Percentiles rank a stretch among this genome's conserved stretches.
Evolutionary conservation across 2,888 invertebrate genomes (phyloP).

Genomic region (Pachycephus smyrnensis): DNA sequence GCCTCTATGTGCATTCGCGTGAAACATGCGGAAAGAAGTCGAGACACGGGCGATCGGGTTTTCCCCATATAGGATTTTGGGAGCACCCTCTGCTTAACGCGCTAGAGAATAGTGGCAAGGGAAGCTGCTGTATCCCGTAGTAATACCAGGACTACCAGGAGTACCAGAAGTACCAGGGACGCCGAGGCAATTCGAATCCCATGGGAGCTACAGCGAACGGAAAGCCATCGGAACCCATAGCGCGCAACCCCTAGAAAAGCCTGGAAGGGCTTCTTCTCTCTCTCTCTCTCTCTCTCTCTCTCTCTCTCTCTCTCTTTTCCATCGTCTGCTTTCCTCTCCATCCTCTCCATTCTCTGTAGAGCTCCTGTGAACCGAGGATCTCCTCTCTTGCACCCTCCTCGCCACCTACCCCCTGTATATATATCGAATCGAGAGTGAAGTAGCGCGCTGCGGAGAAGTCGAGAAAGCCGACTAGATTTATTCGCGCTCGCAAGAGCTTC

Average conservation of each 20-base stretch:
- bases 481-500: conserved; percentile 32
- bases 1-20: neutral
- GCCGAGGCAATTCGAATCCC: conserved; percentile 5
- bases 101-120: neutral
- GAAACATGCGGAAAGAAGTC: conserved; percentile 20
- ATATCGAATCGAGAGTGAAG: conserved; percentile 13
- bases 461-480: conserved; percentile 47
- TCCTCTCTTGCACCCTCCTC: neutral
- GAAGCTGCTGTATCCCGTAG: neutral
- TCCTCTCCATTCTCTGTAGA: neutral
- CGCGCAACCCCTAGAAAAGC: conserved; percentile 5
- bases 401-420: conserved; percentile 7
- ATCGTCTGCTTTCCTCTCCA: neutral
- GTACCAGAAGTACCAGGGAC: neutral
- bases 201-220: neutral
- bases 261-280: neutral
- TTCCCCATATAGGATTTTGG: conserved; percentile 35
- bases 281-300: neutral
- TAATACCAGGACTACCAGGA: neutral
- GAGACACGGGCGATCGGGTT: conserved; percentile 31
- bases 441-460: conserved; percentile 26
- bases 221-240: conserved; percentile 4
- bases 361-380: neutral
- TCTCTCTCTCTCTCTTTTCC: neutral
- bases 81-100: conserved; percentile 31